phyloP scores from a whole-genome alignment of 2,113 vertebrate species.

The Nyctereutes procyonoides region DNA sequence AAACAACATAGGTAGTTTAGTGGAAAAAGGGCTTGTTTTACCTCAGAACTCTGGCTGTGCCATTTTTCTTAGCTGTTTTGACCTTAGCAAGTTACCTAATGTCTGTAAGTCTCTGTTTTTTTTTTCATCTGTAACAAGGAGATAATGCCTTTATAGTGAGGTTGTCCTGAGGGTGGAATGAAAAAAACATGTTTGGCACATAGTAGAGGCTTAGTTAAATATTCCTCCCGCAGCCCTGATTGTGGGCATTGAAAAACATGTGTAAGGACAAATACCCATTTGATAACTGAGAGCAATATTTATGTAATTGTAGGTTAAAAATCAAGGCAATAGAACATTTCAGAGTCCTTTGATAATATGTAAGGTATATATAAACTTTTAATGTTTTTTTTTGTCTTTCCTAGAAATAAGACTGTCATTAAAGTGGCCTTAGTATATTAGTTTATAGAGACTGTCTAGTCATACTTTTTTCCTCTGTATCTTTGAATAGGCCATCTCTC shows the following conservation, averaged over 20 bases:
- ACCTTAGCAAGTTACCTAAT: slow-evolving; percentile 3
- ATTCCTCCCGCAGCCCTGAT: neutral
- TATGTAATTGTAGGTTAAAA: slow-evolving; percentile 54
- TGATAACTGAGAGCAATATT: neutral
- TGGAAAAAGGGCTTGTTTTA: slow-evolving; percentile 24
- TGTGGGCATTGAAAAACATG: slow-evolving; percentile 9
- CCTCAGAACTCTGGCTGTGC: neutral
- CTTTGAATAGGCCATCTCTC: slow-evolving; percentile 32
- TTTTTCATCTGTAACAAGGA: neutral
- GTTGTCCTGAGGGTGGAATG: neutral
- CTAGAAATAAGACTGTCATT: neutral
- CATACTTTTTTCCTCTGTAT: neutral
- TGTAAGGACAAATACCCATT: neutral
- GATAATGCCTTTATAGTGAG: slow-evolving; percentile 16
- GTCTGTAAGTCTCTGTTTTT: neutral
- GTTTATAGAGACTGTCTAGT: slow-evolving; percentile 12
- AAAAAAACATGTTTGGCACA: slow-evolving; percentile 1
- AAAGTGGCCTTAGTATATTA: neutral
- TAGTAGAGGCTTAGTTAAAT: slow-evolving; percentile 57
- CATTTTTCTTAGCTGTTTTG: slow-evolving; percentile 48
- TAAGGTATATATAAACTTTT: neutral
- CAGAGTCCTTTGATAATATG: neutral
- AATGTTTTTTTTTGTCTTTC: neutral
- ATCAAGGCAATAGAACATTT: slow-evolving; percentile 11
- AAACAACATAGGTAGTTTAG: neutral